phyloP scores from a whole-genome alignment of 2,797 vertebrate genomes.

The Macropus fuliginosus region DNA sequence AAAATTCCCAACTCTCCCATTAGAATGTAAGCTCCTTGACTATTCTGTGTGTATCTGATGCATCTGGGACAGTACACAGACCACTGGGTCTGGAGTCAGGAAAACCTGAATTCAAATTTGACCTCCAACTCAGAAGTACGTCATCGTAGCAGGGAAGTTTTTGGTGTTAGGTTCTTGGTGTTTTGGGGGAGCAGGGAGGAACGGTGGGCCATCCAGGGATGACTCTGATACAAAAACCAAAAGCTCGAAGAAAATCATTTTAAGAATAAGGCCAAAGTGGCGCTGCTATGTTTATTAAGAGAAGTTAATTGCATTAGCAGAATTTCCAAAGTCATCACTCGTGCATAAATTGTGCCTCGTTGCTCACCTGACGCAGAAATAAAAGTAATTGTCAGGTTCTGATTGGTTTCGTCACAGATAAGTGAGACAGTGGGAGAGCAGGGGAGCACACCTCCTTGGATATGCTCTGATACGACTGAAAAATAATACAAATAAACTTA shows the following conservation, averaged over 20 bases:
- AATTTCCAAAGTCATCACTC: slow-evolving; percentile 10
- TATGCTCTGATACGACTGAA: slow-evolving; percentile 35
- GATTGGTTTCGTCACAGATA: slow-evolving; percentile 24
- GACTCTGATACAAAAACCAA: background rate
- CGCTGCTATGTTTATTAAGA: background rate
- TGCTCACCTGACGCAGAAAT: slow-evolving; percentile 17
- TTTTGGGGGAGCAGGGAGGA: no score
- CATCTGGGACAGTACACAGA: background rate
- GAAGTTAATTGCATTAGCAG: background rate
- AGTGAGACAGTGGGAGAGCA: slow-evolving; percentile 24
- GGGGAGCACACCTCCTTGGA: slow-evolving; percentile 53
- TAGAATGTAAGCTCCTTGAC: background rate
- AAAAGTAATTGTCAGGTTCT: slow-evolving; percentile 13
- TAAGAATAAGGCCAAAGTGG: background rate
- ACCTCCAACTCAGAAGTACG: background rate
- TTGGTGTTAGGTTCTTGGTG: background rate
- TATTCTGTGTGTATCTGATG: background rate
- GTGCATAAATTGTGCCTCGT: background rate
- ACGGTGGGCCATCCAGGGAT: background rate
- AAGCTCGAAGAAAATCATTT: background rate
- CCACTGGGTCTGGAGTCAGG: background rate
- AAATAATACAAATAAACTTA: slow-evolving; percentile 73
- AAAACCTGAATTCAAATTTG: background rate
- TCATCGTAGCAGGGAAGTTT: background rate
- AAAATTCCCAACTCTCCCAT: background rate